Evolutionary conservation across 1,140 invertebrate genomes (phyloP), one percentile per base, ranked within the genome.

Genomic region (Halictus rubicundus): DNA sequence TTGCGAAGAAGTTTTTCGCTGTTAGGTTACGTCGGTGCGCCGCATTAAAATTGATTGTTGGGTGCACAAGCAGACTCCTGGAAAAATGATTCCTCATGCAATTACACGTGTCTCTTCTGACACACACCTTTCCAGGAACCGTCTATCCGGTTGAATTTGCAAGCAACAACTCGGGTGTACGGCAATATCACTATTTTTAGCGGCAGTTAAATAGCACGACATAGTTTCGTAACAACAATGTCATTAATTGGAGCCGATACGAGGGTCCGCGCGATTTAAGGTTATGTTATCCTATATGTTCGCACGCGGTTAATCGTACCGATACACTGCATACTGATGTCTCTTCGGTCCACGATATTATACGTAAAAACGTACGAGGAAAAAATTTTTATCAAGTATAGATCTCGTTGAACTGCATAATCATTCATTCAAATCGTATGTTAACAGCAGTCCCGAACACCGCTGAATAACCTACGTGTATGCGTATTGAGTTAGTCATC

Each of bases 1-100:
- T 19, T 39, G 49, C 49, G 65, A 49, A 65, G 65, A 49, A 65
- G 66, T 79, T 71, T 78, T 78, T 65, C 49, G 39, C 39, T 72
- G 57, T 77, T 70, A 69, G 42, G 66, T 54, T 46, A 61, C 57
- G 66, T 54, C 60, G 60, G 27, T 16, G 9, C 37, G 9, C 37
- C 5, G 23, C 68, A 46, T 72, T 65, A 27, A 64, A 61, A 61
- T 77, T 77, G 46, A 77, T 77, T 65, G 16, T 52, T 19, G 12
- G 46, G n/a, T 63, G 32, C 57, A 64, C 64, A 32, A n/a, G 5
- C 68, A 32, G 23, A 9, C 68, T 78, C 46, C 14, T 19, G 8
- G 42, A 72, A 78, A n/a, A 78, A 64, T 27, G 12, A 32, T 8
- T 69, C 39, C 19, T n/a, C 6, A 7, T 9, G 12, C 37, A 19